Evolutionary conservation across 1,140 invertebrate genomes (phyloP), one percentile per base, ranked within the genome.

Genomic region (Akabosia matsudoensis): DNA sequence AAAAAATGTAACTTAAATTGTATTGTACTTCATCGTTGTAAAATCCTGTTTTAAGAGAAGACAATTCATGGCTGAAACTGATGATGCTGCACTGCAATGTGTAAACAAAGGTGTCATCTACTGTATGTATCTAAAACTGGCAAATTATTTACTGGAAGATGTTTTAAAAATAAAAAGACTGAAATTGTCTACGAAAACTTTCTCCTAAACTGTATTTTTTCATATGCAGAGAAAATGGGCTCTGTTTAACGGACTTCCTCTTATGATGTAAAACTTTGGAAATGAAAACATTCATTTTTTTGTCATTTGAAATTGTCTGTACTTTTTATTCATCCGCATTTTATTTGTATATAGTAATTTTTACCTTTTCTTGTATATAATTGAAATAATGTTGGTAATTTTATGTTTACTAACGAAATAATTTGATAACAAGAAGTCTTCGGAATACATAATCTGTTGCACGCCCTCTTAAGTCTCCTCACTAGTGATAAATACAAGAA

Each of bases 371-470:
- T 7, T 45, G 37, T 10, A 45, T 45, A 45, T 45, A 45, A 45
- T 45, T 45, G 37, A 45, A 45, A 45, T 10, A 18, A 45, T 45
- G 18, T 45, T 45, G 37, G 18, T 45, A 45, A 45, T 45, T 10
- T 56, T 4, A 7, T 56, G 28, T 67, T 30, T 67, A 67, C 61
- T 28, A 67, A 7, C 13, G n/a, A 13, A 67, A 67, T 67, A 30
- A 67, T 13, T 67, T 16, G 31, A 31, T 67, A 67, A 67, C 61
- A 67, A 67, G 61, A 67, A 67, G 61, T 67, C 61, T 67, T 67
- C 61, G 61, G 31, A 67, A 67, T n/a, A n/a, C n/a, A n/a, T 67
- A 67, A 67, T 67, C 61, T 67, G 24, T 67, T 67, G 54, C 54
- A 61, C 24, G 24, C 7, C 24, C 24, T 22, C 54, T n/a, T 61